Evolutionary conservation across 2,888 invertebrate species (phyloP), one percentile per base, ranked within the genome.

Genomic region (Drepana falcataria): DNA sequence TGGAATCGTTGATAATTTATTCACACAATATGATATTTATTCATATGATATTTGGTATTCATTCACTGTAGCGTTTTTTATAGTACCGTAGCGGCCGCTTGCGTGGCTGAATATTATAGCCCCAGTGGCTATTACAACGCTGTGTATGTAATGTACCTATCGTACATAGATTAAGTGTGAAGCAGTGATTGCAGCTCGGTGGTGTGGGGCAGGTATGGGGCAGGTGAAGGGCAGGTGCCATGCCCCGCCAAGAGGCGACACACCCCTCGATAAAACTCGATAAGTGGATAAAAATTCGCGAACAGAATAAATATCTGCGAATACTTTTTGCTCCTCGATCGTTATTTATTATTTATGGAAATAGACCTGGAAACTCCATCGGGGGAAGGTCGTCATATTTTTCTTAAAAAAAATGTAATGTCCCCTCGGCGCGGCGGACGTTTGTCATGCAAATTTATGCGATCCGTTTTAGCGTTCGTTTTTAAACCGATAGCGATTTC

Each of bases 311-410:
- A 86, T 84, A 86, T 84, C 79, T 68, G 63, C 75, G 79, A 84
- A 81, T 84, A 86, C 85, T 85, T 83, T 85, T 79, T 82, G 83
- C 81, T 77, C 73, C 82, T 74, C 87, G 83, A 84, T 85, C 87
- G 85, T 87, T 88, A 88, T 88, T 88, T 87, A 87, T 88, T 89
- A 89, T 89, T 89, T 88, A 89, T 89, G 88, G 88, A 89, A 87
- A 89, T 89, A 85, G 84, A 86, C 81, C 83, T 84, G 85, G 78
- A 76, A 83, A 83, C 85, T 85, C 85, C 83, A 77, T 76, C 81
- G 84, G 77, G 21, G 81, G 81, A 82, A 85, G 85, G 85, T 84
- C 84, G 87, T 86, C 88, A 86, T 88, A 88, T 88, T 89, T 88
- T 87, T 85, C 85, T 87, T 87, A 82, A 87, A 86, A 84, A 71